Conservation (phyloP, 2,113 vertebrate species). For the Glaucidium brasilianum region DNA sequence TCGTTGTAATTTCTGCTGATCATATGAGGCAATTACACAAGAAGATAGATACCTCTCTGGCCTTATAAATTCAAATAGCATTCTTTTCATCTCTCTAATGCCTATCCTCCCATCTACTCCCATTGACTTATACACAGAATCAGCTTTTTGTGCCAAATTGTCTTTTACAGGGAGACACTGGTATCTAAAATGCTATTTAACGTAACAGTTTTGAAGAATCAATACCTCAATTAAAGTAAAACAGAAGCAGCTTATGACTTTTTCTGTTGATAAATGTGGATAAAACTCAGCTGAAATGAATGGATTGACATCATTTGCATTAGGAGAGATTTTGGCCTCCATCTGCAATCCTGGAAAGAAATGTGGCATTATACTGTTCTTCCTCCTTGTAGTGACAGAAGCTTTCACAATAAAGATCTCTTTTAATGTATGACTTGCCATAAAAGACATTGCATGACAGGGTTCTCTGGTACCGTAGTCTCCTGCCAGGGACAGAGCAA, state of each 20-base stretch:
- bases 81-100: conserved; percentile 3
- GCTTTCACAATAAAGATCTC: conserved; percentile 25
- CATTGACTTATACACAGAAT: background rate
- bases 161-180: background rate
- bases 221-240: conserved; percentile 3
- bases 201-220: background rate
- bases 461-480: background rate
- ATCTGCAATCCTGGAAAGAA: background rate
- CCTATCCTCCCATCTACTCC: background rate
- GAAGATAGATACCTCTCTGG: background rate
- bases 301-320: background rate
- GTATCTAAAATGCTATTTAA: background rate
- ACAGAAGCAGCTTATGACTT: background rate
- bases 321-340: background rate
- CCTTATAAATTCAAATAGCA: background rate
- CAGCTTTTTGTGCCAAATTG: background rate
- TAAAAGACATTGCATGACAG: conserved; percentile 26
- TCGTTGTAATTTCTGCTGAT: background rate
- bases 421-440: conserved; percentile 44
- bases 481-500: conserved; percentile 33
- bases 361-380: background rate
- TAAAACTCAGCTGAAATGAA: background rate
- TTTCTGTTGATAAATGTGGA: background rate
- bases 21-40: background rate
- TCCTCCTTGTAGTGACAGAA: conserved; percentile 11